Conservation (phyloP, 2,888 invertebrate species). For the Trisateles emortualis region DNA sequence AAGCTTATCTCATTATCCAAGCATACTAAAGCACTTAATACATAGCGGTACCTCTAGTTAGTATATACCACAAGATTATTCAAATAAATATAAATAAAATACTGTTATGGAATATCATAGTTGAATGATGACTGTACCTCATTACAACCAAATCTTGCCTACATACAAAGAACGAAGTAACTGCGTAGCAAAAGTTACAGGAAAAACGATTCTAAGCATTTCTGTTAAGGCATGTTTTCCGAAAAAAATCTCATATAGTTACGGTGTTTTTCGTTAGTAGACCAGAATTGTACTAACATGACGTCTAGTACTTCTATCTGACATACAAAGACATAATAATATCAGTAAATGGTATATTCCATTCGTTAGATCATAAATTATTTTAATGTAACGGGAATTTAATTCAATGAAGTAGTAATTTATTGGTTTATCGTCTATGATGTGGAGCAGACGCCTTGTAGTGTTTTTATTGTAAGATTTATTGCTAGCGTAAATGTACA, state of each 20-base stretch:
- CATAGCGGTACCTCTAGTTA: constrained; percentile 56
- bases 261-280: too few species aligned
- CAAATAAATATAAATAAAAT: constrained; percentile 54
- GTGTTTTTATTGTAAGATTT: constrained; percentile 7
- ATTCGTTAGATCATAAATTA: constrained; percentile 36
- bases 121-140: constrained; percentile 48
- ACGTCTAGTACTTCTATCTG: constrained; percentile 51
- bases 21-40: constrained; percentile 25
- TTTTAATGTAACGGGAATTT: constrained; percentile 36
- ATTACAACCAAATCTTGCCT: constrained; percentile 31
- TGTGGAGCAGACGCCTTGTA: constrained; percentile 3
- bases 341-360: constrained; percentile 25
- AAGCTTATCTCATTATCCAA: constrained; percentile 13
- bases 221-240: too few species aligned
- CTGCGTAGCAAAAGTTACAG: too few species aligned
- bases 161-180: too few species aligned
- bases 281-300: constrained; percentile 13
- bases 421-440: constrained; percentile 14
- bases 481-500: background rate
- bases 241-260: too few species aligned
- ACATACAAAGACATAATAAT: constrained; percentile 37
- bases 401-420: constrained; percentile 33
- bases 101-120: constrained; percentile 58
- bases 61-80: constrained; percentile 51
- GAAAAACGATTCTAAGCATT: too few species aligned